These are phyloP conservation scores for Labeo rohita DNA, from an alignment of 2,113 vertebrate species.

Conservation along the genomic window DNA sequence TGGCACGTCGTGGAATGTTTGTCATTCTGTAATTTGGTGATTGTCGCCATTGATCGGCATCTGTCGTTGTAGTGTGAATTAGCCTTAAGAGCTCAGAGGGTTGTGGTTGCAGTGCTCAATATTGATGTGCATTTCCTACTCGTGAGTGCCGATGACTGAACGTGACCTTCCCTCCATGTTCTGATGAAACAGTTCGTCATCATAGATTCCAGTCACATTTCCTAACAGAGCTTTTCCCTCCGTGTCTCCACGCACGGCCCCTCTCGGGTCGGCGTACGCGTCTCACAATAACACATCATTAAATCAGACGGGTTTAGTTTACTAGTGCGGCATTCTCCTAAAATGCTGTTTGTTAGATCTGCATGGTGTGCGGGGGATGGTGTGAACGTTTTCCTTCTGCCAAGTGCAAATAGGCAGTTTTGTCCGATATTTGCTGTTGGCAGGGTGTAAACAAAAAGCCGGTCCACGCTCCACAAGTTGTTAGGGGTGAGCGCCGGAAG, in stretches of 20 bases:
- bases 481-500: slow-evolving; percentile 45
- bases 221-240: slow-evolving; percentile 16
- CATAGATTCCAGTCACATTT: slow-evolving; percentile 25
- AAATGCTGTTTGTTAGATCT: slow-evolving; percentile 52
- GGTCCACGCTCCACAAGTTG: slow-evolving; percentile 40
- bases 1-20: background rate
- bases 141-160: slow-evolving; percentile 10
- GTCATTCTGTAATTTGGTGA: background rate
- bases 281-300: slow-evolving; percentile 57
- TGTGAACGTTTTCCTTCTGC: slow-evolving; percentile 55
- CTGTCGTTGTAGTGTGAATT: background rate
- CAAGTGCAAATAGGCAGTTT: slow-evolving; percentile 58
- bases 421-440: slow-evolving; percentile 52
- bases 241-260: slow-evolving; percentile 7
- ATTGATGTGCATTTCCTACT: slow-evolving; percentile 11
- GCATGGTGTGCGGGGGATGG: slow-evolving; percentile 54
- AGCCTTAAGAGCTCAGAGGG: background rate
- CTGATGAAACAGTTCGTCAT: slow-evolving; percentile 15
- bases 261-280: slow-evolving; percentile 9
- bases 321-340: slow-evolving; percentile 42
- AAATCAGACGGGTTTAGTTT: slow-evolving; percentile 53
- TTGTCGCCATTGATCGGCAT: background rate
- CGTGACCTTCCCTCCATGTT: slow-evolving; percentile 32
- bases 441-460: slow-evolving; percentile 54
- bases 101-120: background rate